These are phyloP conservation scores for Xestia c-nigrum DNA, from an alignment of 2,888 invertebrate genomes.

Conservation along the genomic window DNA sequence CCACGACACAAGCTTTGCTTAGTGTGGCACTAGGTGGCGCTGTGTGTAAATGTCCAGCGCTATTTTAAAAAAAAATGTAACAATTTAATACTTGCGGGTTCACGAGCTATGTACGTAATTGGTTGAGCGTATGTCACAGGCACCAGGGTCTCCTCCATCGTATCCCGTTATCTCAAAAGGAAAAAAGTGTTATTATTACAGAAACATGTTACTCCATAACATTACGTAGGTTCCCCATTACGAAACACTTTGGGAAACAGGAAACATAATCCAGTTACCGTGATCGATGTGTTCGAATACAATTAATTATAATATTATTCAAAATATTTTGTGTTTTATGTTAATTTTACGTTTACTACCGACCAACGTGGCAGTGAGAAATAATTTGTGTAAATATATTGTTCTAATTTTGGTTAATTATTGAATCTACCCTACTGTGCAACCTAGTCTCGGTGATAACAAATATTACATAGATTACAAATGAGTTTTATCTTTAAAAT, in stretches of 20 bases:
- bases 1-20: too few relatives aligned
- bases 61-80: too few relatives aligned
- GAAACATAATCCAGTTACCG: constrained; percentile 50
- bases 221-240: constrained; percentile 31
- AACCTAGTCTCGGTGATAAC: constrained; percentile 13
- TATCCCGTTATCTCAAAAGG: constrained; percentile 34
- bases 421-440: constrained; percentile 14
- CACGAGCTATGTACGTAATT: background rate
- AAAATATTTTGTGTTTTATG: constrained; percentile 67
- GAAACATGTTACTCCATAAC: constrained; percentile 6
- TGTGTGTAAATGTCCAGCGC: too few relatives aligned
- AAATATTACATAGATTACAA: constrained; percentile 22
- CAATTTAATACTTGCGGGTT: background rate
- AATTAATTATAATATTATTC: constrained; percentile 66
- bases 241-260: constrained; percentile 44
- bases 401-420: constrained; percentile 52
- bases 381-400: constrained; percentile 49
- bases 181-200: constrained; percentile 33
- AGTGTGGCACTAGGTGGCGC: too few relatives aligned
- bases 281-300: constrained; percentile 61
- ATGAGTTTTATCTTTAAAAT: background rate
- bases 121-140: background rate
- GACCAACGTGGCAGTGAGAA: constrained; percentile 23
- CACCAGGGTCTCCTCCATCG: background rate
- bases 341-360: constrained; percentile 52